Evolutionary conservation across 2,888 invertebrate species (phyloP), one percentile per base, ranked within the genome.

Genomic region (Thereva nobilitata): DNA sequence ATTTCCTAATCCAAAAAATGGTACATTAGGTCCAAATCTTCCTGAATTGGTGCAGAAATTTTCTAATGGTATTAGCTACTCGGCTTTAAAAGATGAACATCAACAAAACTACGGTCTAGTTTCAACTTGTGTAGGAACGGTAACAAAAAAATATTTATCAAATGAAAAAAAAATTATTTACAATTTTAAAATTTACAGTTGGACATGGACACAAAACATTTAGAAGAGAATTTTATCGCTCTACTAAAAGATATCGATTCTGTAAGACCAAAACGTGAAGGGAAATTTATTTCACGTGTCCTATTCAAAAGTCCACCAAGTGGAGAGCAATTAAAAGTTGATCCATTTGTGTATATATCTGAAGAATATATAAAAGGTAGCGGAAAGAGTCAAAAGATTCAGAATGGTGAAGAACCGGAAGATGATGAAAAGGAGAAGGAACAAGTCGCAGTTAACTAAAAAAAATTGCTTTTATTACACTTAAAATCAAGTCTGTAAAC

Each of bases 21-120:
- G 91, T 45, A 91, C 90, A 1, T 75, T 95, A 23, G 87, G 88
- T 64, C 71, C 82, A 1, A 85, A 94, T 78, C 77, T 94, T 0
- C 78, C 76, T 0, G 80, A 77, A 3, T 80, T 90, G 74, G 86
- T 93, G 9, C 78, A 80, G 52, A 88, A 85, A 74, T 89, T 89
- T 72, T 81, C 86, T 0, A 82, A 86, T 63, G 93, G 93, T 1
- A 83, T 93, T 3, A 87, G 86, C 74, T 93, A 90, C 76, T 82
- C 81, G 9, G 88, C 87, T 0, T 70, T 76, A 1, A 87, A 86
- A 73, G 90, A 92, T 78, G 87, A 88, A 63, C 77, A 84, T 69
- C 89, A 91, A 74, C 85, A 86, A 67, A 87, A 89, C 76, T 93
- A 86, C 82, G 94, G 89, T 0, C 77, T 83, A 55, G 84, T 89